Conservation (phyloP, 2,888 invertebrate species). For the Watsonalla cultraria region DNA sequence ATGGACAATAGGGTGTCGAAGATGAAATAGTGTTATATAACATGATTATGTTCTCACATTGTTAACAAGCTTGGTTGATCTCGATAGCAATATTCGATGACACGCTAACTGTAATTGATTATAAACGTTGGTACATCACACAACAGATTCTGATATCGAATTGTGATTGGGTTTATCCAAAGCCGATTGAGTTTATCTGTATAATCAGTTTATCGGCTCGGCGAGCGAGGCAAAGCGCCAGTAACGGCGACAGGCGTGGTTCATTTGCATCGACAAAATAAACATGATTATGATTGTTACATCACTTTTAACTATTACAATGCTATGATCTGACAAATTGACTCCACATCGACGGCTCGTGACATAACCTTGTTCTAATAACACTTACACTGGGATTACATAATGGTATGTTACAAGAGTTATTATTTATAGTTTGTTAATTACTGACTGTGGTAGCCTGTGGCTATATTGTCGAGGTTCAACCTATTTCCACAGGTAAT, state of each 20-base stretch:
- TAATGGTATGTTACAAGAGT: too few relatives aligned
- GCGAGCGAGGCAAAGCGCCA: constrained; percentile 8
- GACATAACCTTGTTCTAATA: neutral
- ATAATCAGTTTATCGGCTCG: constrained; percentile 13
- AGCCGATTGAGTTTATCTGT: constrained; percentile 11
- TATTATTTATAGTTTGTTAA: too few relatives aligned
- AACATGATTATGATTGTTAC: constrained; percentile 40
- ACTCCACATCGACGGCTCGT: neutral
- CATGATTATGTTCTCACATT: neutral
- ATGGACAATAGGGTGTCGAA: neutral
- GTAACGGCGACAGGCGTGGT: constrained; percentile 19
- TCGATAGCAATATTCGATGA: neutral
- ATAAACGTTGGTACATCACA: constrained; percentile 6
- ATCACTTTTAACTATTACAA: constrained; percentile 25
- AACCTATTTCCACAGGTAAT: too few relatives aligned
- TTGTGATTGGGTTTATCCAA: constrained; percentile 6
- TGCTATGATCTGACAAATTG: constrained; percentile 15
- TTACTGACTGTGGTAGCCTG: too few relatives aligned
- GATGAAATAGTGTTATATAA: neutral
- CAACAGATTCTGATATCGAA: constrained; percentile 8
- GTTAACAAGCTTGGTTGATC: neutral
- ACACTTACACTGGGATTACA: neutral
- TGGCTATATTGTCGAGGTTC: too few relatives aligned
- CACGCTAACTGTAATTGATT: constrained; percentile 2
- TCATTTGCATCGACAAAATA: constrained; percentile 47